Evolutionary conservation across 2,113 vertebrate genomes (phyloP).

Genomic region (Pterophyllum scalare): DNA sequence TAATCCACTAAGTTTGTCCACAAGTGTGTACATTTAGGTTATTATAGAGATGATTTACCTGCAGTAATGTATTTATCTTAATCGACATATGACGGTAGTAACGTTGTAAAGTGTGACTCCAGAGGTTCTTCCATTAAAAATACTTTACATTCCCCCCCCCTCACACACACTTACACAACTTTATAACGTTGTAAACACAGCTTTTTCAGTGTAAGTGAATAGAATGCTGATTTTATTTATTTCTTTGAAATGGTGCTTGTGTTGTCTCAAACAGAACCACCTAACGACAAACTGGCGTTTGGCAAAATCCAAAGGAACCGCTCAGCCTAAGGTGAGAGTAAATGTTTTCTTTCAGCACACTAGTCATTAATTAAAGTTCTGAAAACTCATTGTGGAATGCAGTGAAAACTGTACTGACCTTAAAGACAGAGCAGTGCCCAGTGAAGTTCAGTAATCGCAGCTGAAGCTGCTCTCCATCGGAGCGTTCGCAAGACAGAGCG

Average conservation of each 20-base stretch:
- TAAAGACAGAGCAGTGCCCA: neutral
- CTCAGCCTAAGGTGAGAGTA: neutral
- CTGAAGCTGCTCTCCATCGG: constrained; percentile 21
- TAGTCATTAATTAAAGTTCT: neutral
- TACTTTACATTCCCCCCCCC: accelerated
- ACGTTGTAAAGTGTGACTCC: neutral
- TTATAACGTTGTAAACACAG: neutral
- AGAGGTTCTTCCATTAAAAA: too few species aligned
- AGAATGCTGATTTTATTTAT: neutral
- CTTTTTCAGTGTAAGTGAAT: neutral
- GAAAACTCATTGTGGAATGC: neutral
- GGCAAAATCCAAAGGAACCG: neutral
- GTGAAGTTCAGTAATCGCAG: neutral
- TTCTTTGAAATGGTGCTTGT: neutral
- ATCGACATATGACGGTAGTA: neutral
- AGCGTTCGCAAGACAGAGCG: neutral
- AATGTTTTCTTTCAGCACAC: neutral
- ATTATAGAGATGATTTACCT: neutral
- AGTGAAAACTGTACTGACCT: constrained; percentile 21
- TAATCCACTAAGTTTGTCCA: neutral
- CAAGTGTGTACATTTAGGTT: neutral
- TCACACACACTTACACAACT: neutral
- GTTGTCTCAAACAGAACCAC: neutral
- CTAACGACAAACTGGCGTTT: neutral
- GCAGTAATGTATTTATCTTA: neutral